These are phyloP conservation scores for Percopsis omiscomaycus DNA, from an alignment of 2,797 vertebrate species.

Conservation along the genomic window DNA sequence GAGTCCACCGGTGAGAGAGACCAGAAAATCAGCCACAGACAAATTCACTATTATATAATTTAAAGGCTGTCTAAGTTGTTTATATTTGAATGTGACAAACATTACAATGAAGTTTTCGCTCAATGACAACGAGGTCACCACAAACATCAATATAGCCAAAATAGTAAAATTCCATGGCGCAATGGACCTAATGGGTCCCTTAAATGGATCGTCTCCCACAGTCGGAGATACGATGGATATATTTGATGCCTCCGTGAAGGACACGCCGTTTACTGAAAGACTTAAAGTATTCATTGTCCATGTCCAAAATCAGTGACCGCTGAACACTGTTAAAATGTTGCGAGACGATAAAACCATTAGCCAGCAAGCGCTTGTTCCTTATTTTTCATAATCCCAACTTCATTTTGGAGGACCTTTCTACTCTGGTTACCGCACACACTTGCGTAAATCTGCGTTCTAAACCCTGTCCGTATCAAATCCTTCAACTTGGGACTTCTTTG, in stretches of 20 bases:
- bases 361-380: not conserved
- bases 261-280: slow-evolving; percentile 75
- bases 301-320: slow-evolving; percentile 10
- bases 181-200: slow-evolving; percentile 72
- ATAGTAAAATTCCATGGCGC: slow-evolving; percentile 88
- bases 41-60: slow-evolving; percentile 91
- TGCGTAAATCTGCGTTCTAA: slow-evolving; percentile 5
- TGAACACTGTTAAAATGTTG: not conserved
- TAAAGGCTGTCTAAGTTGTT: slow-evolving; percentile 85
- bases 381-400: slow-evolving; percentile 42
- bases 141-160: slow-evolving; percentile 84
- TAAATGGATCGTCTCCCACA: slow-evolving; percentile 76
- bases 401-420: slow-evolving; percentile 6
- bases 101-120: slow-evolving; percentile 89
- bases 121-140: slow-evolving; percentile 84
- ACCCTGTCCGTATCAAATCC: slow-evolving; percentile 11
- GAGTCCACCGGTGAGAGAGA: slow-evolving; percentile 84
- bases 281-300: slow-evolving; percentile 74
- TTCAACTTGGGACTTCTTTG: slow-evolving; percentile 25
- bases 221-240: slow-evolving; percentile 3
- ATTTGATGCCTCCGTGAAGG: slow-evolving; percentile 65
- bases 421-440: slow-evolving; percentile 4
- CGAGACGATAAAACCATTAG: no score
- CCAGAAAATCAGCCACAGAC: slow-evolving; percentile 88
- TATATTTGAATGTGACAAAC: slow-evolving; percentile 85